These are phyloP conservation scores for Malurus splendens DNA, from an alignment of 2,797 vertebrate genomes.

Conservation along the genomic window DNA sequence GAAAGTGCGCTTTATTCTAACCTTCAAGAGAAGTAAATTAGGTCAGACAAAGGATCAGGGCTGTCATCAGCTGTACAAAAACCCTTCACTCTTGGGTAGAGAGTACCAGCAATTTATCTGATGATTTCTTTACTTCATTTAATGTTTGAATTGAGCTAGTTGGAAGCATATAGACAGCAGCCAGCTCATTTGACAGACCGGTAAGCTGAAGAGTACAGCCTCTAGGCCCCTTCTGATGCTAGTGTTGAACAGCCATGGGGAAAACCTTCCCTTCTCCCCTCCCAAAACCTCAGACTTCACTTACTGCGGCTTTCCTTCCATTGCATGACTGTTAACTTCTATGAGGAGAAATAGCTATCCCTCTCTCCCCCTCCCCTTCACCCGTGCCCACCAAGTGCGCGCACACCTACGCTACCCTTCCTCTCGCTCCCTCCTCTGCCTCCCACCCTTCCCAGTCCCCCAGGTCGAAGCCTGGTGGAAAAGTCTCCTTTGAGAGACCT, in stretches of 20 bases:
- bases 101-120: conserved; percentile 65
- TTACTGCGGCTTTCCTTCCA: neutral
- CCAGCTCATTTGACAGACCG: neutral
- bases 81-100: conserved; percentile 50
- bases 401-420: neutral
- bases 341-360: neutral
- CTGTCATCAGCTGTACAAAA: conserved; percentile 65
- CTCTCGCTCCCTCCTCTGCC: neutral
- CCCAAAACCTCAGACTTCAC: neutral
- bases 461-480: neutral
- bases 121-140: conserved; percentile 67
- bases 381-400: neutral
- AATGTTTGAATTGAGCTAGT: conserved; percentile 33
- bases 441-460: neutral
- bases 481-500: neutral
- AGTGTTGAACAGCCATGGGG: neutral
- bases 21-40: conserved; percentile 77
- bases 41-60: conserved; percentile 72
- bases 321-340: conserved; percentile 1
- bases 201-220: neutral
- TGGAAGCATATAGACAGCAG: conserved; percentile 10
- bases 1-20: conserved; percentile 59
- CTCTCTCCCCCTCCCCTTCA: neutral
- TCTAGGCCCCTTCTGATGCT: neutral
- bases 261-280: neutral